phyloP scores from a whole-genome alignment of 37 sponge, comb jelly and placozoan species.

The Ianthella basta region DNA sequence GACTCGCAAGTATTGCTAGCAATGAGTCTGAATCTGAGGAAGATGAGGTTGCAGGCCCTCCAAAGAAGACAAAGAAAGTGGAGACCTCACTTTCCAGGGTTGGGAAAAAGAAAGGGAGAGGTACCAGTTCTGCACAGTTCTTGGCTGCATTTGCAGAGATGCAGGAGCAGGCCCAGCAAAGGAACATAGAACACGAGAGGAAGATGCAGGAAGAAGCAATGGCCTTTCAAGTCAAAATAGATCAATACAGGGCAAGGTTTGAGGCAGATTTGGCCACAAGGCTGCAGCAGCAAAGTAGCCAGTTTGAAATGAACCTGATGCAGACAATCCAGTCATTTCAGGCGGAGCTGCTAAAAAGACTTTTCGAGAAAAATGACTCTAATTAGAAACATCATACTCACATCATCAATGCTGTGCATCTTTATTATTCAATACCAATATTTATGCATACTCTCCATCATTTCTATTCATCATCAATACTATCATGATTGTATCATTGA shows the following conservation, averaged over 20 bases:
- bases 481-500: too few species aligned
- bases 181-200: neutral
- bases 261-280: neutral
- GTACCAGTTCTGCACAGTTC: neutral
- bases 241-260: neutral
- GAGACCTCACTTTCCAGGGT: neutral
- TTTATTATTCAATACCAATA: too few species aligned
- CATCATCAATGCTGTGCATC: too few species aligned
- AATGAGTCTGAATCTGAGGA: neutral
- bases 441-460: too few species aligned
- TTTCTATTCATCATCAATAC: too few species aligned
- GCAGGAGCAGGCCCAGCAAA: neutral
- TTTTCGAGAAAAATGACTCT: neutral
- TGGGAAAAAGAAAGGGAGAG: neutral
- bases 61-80: neutral
- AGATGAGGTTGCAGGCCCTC: neutral
- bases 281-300: slow-evolving; percentile 4
- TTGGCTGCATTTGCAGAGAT: neutral
- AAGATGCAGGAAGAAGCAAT: neutral
- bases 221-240: neutral
- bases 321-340: neutral
- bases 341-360: neutral
- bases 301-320: neutral
- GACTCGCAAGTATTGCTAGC: neutral
- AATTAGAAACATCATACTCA: too few species aligned